Base-by-base conservation (phyloP, 2,113 vertebrate genomes). In the Alligator sinensis region DNA sequence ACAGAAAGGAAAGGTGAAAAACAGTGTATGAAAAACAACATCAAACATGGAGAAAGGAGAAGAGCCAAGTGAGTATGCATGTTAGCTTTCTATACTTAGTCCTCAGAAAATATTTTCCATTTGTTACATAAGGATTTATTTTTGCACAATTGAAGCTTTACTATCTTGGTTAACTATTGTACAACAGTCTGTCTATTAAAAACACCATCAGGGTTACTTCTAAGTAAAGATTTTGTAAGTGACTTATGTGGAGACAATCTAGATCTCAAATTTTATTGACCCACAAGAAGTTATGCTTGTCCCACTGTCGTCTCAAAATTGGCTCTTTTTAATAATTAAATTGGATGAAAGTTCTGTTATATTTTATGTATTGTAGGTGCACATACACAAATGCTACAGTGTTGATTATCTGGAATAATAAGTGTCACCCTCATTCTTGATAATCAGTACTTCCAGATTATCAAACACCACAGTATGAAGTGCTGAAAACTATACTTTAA, bases 151-250 rank as follows among this genome's bases (percentile, higher is more conserved):
- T 15, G 22, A 90, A 17, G 47, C 27, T 91, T 93, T 16, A 88
- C 38, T 27, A 81, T 93, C 88, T 59, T 76, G 87, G 74, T 34
- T 86, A 79, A 63, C 74, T 86, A 68, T 68, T 89, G 3, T 86
- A 61, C 76, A 90, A 80, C 6, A 75, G 11, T 30, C 14, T 60
- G 3, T 60, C 24, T 27, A 4, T 86, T 94, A 92, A 94, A 38
- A 79, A 19, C 61, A 92, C 89, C 82, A 88, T 18, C 38, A 25
- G 1, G 1, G 11, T 91, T 15, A 6, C 68, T 80, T 91, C 19
- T 63, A 87, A 91, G 16, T 11, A 77, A 83, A n/a, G 77, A n/a
- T 95, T 95, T 91, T 47, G 47, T 85, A 83, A 92, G 30, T 79
- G 87, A 60, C 24, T 78, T 87, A 85, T 38, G 77, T 38, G 77